Conservation (phyloP, 2,113 vertebrate species). For the Sarotherodon lohbergeri region DNA sequence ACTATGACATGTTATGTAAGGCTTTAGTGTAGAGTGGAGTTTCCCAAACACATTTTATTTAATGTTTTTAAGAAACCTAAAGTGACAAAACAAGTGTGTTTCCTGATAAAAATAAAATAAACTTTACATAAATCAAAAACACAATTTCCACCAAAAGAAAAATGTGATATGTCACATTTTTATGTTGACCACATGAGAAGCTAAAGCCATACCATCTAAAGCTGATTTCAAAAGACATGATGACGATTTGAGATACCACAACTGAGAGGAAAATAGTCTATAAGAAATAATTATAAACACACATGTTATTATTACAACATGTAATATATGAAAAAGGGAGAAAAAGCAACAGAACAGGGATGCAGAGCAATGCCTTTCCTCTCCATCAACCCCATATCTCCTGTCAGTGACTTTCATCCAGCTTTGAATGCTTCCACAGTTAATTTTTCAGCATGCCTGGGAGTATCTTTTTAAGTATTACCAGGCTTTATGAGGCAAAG, state of each 20-base stretch:
- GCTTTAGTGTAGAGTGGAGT: not conserved
- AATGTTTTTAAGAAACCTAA: not conserved
- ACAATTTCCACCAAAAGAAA: not conserved
- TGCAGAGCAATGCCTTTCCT: not conserved
- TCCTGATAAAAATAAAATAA: not conserved
- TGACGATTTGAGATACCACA: not conserved
- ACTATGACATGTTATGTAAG: not conserved
- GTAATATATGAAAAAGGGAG: not conserved
- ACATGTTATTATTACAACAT: not conserved
- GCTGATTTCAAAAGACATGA: not conserved
- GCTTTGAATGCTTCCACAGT: not conserved
- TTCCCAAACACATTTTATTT: not conserved
- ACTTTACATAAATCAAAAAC: not conserved
- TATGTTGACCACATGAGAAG: not conserved
- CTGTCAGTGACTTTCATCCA: not conserved
- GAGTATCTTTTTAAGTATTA: slow-evolving; percentile 6
- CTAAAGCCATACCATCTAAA: not conserved
- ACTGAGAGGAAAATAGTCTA: not conserved
- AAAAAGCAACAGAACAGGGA: not conserved
- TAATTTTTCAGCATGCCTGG: slow-evolving; percentile 7
- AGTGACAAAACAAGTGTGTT: not conserved
- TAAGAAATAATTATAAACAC: not conserved
- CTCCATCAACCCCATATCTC: not conserved
- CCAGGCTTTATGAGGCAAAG: slow-evolving; percentile 40
- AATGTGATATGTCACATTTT: not conserved